Conservation (phyloP, 2,797 vertebrate species). For the Paratrypauchen microcephalus region DNA sequence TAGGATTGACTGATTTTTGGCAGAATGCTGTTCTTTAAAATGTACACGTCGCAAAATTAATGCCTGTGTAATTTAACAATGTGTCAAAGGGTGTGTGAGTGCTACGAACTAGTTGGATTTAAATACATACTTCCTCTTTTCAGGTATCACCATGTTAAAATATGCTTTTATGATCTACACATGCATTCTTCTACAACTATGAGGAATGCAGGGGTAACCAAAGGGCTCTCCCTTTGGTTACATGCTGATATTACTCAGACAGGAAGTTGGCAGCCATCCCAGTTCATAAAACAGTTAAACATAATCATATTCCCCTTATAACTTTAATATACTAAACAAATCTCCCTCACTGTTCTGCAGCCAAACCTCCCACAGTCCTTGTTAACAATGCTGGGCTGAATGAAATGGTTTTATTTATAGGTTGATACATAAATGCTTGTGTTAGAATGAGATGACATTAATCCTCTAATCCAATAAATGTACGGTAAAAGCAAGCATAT, state of each 20-base stretch:
- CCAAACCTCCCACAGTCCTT: not conserved
- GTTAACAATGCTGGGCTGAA: conserved; percentile 2
- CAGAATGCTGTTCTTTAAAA: too few relatives aligned
- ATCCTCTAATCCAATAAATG: conserved; percentile 6
- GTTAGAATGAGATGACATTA: conserved; percentile 5
- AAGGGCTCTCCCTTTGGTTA: too few relatives aligned
- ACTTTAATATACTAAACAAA: not conserved
- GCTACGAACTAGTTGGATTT: too few relatives aligned
- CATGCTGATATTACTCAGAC: not conserved
- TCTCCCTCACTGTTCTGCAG: not conserved
- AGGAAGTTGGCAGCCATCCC: not conserved
- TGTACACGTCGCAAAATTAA: too few relatives aligned
- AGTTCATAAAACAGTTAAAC: not conserved
- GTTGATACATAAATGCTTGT: not conserved
- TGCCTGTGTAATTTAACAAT: too few relatives aligned
- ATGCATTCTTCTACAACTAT: not conserved
- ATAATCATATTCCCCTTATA: not conserved
- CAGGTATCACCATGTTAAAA: too few relatives aligned
- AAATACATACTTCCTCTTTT: too few relatives aligned
- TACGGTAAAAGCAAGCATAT: conserved; percentile 2
- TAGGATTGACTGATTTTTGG: too few relatives aligned
- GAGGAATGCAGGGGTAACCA: not conserved
- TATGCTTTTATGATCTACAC: too few relatives aligned
- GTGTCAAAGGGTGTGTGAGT: too few relatives aligned
- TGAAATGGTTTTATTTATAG: conserved; percentile 1